Conservation (phyloP, 2,888 invertebrate species). For the Heliconius erato region DNA sequence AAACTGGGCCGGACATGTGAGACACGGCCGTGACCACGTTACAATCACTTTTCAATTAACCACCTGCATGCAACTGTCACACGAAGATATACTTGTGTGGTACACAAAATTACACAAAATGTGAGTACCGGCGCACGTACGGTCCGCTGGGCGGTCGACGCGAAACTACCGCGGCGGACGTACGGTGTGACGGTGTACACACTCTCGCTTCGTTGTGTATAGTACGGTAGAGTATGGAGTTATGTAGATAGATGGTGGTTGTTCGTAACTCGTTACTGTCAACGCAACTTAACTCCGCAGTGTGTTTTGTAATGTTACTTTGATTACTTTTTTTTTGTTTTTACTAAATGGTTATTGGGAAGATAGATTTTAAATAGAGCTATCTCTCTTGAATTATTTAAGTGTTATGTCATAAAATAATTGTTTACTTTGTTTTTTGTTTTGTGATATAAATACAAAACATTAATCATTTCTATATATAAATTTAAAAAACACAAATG, state of each 20-base stretch:
- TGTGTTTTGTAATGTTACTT: slow-evolving; percentile 83
- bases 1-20: slow-evolving; percentile 85
- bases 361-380: not conserved
- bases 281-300: slow-evolving; percentile 83
- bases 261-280: slow-evolving; percentile 76
- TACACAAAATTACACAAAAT: slow-evolving; percentile 53
- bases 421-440: not conserved
- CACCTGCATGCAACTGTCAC: slow-evolving; percentile 83
- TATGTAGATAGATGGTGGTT: slow-evolving; percentile 34
- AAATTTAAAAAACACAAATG: not conserved
- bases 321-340: slow-evolving; percentile 68
- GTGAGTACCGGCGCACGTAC: slow-evolving; percentile 59
- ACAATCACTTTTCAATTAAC: slow-evolving; percentile 86
- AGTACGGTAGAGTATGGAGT: no score
- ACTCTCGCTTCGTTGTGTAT: no score
- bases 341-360: not conserved
- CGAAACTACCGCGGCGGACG: slow-evolving; percentile 62
- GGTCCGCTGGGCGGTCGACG: slow-evolving; percentile 59
- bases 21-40: slow-evolving; percentile 84
- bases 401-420: not conserved
- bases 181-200: slow-evolving; percentile 57
- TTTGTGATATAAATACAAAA: no score
- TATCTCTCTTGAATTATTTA: not conserved
- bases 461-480: no score
- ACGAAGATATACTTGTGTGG: slow-evolving; percentile 56